phyloP scores from a whole-genome alignment of 1,140 invertebrate species.

The Phortica variegata region DNA sequence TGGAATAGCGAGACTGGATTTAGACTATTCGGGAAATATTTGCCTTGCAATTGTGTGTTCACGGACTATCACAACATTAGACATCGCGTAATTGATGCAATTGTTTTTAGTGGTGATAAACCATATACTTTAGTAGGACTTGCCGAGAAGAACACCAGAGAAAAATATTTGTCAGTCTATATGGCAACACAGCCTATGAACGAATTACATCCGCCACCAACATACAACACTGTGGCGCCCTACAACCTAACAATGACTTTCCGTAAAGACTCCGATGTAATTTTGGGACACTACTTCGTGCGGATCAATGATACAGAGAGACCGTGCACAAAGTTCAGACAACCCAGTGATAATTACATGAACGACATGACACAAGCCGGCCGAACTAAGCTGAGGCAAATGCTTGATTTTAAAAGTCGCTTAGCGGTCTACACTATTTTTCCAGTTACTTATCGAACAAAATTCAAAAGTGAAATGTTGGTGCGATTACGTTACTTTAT shows the following conservation, averaged over 20 bases:
- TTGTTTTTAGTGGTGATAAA: slow-evolving; percentile 29
- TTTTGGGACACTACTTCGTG: slow-evolving; percentile 27
- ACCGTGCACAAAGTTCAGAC: too few relatives aligned
- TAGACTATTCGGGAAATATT: background rate
- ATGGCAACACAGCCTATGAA: slow-evolving; percentile 14
- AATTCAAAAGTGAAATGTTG: slow-evolving; percentile 21
- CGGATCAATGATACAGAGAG: too few relatives aligned
- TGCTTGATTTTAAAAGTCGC: slow-evolving; percentile 1
- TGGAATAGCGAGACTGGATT: slow-evolving; percentile 14
- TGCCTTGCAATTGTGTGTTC: slow-evolving; percentile 29
- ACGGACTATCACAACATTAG: slow-evolving; percentile 7
- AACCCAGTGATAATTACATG: background rate
- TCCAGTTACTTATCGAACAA: slow-evolving; percentile 11
- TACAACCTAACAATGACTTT: slow-evolving; percentile 38
- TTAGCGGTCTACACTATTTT: slow-evolving; percentile 22
- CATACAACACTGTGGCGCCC: background rate
- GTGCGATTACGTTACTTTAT: slow-evolving; percentile 16
- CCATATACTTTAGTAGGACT: slow-evolving; percentile 14
- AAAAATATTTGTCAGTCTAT: slow-evolving; percentile 20
- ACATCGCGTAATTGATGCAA: slow-evolving; percentile 12
- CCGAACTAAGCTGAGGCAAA: background rate
- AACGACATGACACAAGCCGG: background rate
- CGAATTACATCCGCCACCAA: background rate
- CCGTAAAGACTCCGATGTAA: slow-evolving; percentile 28
- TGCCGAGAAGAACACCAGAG: background rate